Base-by-base conservation (phyloP, 2,113 vertebrate genomes). In the Thalassarche chlororhynchos region DNA sequence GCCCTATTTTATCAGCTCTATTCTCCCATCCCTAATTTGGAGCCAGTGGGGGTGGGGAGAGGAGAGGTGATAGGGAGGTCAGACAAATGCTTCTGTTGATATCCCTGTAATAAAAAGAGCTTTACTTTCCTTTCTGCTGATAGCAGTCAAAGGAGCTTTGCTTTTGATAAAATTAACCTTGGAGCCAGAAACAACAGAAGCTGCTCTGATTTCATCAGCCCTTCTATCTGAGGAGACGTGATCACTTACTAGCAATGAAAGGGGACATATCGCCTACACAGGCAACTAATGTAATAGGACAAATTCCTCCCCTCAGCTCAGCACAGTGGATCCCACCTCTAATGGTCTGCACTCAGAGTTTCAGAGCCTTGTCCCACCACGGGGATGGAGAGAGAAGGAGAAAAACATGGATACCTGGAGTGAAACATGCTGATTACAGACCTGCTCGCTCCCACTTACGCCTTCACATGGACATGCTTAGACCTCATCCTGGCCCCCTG, bases 111-210 rank as follows among this genome's bases (percentile, higher is more conserved):
- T 95, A 93, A 94, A 98, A 97, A 93, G 96, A 95, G 90, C 90
- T 95, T 96, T 94, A 86, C 89, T 97, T 97, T 91, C 85, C 91
- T 76, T 94, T 95, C 76, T 95, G 79, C 87, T 95, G 93, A 96
- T 95, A 95, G 93, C 76, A 92, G 94, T 97, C 91, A 95, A 92
- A 96, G 80, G 55, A 95, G 96, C 83, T 95, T 97, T 97, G 70
- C 96, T 97, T 95, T 79, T 93, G 97, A 96, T 97, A 97, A 95
- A 97, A 97, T 95, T 96, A 96, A 96, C 96, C 94, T 97, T 96
- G 93, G 87, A 97, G 91, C 87, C 91, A 93, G 91, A 97, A 96
- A 97, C 94, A 97, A 94, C 91, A 94, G 87, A 93, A 74, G 62
- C 90, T 61, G 82, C 84, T 97, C 71, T 96, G 96, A 97, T 97